These are phyloP conservation scores for Folsomia candida DNA, from an alignment of 2,888 invertebrate species.

Conservation along the genomic window DNA sequence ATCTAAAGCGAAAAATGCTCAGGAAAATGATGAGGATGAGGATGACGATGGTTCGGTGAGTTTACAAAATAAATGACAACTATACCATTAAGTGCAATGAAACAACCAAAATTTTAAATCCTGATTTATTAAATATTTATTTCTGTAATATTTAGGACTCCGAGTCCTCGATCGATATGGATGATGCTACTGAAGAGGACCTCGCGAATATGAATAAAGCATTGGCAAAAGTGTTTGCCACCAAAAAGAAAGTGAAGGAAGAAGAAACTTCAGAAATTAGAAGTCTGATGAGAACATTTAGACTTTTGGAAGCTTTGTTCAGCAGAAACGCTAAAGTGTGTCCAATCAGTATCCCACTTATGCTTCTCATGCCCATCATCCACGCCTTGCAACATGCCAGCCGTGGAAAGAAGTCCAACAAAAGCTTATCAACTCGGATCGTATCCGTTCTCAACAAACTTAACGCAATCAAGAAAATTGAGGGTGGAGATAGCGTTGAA, in stretches of 20 bases:
- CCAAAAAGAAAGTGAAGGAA: slow-evolving; percentile 40
- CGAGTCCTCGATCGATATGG: slow-evolving; percentile 40
- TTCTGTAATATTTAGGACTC: slow-evolving; percentile 26
- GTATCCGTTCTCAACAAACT: slow-evolving; percentile 24
- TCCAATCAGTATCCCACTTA: slow-evolving; percentile 25
- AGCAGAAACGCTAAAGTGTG: slow-evolving; percentile 26
- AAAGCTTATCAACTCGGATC: slow-evolving; percentile 12
- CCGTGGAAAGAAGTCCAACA: background rate
- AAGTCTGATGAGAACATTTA: slow-evolving; percentile 28
- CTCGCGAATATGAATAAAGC: slow-evolving; percentile 38
- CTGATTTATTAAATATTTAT: slow-evolving; percentile 6
- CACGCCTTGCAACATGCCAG: slow-evolving; percentile 14
- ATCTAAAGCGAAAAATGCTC: background rate
- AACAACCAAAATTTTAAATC: no score
- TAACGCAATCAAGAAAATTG: slow-evolving; percentile 23
- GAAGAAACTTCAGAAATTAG: slow-evolving; percentile 14
- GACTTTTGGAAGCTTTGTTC: slow-evolving; percentile 31
- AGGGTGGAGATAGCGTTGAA: slow-evolving; percentile 16
- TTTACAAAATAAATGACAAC: background rate
- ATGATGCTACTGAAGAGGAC: slow-evolving; percentile 41
- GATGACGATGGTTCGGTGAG: slow-evolving; percentile 12
- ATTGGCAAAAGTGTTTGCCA: slow-evolving; percentile 41
- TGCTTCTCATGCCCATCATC: slow-evolving; percentile 37
- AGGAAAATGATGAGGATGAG: slow-evolving; percentile 5
- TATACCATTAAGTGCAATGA: no score